A percentile compares a stretch with the other conserved stretches of the same genome.
Conservation (phyloP, 2,797 vertebrate genomes). For the Aselliscus stoliczkanus region DNA sequence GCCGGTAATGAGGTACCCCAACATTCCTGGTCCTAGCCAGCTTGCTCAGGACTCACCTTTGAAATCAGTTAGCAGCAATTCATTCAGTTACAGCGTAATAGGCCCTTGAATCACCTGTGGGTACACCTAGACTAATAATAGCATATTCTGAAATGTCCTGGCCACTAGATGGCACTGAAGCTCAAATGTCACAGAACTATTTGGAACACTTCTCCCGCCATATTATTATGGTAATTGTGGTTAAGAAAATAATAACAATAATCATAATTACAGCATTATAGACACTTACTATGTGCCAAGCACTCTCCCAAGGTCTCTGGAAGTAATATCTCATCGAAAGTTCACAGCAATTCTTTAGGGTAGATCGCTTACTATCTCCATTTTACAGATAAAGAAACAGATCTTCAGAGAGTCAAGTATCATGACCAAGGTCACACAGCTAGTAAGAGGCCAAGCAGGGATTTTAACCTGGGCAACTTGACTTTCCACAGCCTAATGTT, state of each 20-base stretch:
- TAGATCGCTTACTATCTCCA: neutral
- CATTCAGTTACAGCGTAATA: neutral
- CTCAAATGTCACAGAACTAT: conserved; percentile 40
- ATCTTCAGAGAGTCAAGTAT: neutral
- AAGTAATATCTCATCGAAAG: neutral
- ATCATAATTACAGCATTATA: neutral
- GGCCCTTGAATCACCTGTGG: neutral
- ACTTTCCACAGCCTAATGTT: neutral
- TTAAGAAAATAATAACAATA: neutral
- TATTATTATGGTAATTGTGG: neutral
- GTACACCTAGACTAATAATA: neutral
- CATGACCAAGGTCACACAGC: neutral
- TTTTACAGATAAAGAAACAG: neutral
- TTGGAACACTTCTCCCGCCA: neutral
- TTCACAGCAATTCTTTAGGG: neutral
- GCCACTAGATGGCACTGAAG: conserved; percentile 45
- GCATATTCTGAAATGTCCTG: neutral
- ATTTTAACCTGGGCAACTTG: neutral
- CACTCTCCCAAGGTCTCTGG: neutral
- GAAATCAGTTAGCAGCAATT: neutral
- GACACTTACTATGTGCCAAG: neutral
- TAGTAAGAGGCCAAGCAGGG: neutral
- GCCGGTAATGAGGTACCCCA: neutral
- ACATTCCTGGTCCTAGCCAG: neutral
- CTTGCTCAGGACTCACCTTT: neutral